Conservation (phyloP, 2,888 invertebrate genomes). For the Leucozona laternaria region DNA sequence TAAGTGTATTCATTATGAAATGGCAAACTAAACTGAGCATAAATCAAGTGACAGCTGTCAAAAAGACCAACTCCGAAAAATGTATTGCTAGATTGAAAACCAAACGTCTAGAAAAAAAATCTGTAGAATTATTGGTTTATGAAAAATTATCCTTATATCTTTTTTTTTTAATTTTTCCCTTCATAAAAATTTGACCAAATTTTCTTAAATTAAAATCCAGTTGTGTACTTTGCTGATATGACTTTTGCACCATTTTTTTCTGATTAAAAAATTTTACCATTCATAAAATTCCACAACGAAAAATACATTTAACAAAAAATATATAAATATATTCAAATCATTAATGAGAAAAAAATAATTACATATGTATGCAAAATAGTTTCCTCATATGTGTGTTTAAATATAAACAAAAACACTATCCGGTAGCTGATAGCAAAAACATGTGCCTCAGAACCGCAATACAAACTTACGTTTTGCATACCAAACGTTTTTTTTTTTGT, state of each 20-base stretch:
- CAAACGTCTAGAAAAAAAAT: too few species aligned
- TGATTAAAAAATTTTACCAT: slow-evolving; percentile 1
- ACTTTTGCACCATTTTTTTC: neutral
- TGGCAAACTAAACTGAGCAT: too few species aligned
- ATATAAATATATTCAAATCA: neutral
- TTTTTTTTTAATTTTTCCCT: neutral
- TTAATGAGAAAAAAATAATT: neutral
- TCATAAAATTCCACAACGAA: neutral
- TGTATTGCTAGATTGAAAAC: too few species aligned
- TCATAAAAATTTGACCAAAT: neutral
- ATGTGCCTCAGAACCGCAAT: neutral
- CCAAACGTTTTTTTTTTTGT: neutral
- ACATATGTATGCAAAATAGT: too few species aligned
- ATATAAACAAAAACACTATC: slow-evolving; percentile 22
- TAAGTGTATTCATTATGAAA: too few species aligned
- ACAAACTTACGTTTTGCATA: neutral
- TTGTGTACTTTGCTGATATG: neutral
- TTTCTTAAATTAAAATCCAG: neutral
- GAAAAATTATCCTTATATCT: too few species aligned
- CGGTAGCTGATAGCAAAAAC: slow-evolving; percentile 12
- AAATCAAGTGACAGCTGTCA: too few species aligned
- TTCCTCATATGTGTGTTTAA: neutral
- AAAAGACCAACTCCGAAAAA: too few species aligned
- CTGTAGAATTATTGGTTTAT: too few species aligned
- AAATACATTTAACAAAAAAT: neutral